phyloP scores from a whole-genome alignment of 2,888 invertebrate species.

The Trimorus sp. region DNA sequence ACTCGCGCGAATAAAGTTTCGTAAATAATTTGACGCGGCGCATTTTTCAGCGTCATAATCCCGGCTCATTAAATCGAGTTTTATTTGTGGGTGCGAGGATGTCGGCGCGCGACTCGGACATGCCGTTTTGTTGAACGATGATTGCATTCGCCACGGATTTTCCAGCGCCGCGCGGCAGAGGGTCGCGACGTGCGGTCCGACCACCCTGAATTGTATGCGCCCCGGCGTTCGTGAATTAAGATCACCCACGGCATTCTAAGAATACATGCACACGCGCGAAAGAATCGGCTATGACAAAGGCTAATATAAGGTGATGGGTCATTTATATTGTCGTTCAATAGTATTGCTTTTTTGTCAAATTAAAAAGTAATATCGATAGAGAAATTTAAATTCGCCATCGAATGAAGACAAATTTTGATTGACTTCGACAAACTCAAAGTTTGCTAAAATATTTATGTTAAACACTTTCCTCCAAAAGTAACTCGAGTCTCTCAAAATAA shows the following conservation, averaged over 20 bases:
- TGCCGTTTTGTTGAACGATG: constrained; percentile 68
- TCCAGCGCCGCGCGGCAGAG: constrained; percentile 66
- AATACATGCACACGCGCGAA: constrained; percentile 12
- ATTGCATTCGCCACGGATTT: constrained; percentile 76
- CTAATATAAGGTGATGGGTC: constrained; percentile 16
- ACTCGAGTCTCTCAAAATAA: no score
- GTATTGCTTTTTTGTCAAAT: no score
- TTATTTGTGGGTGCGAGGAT: constrained; percentile 55
- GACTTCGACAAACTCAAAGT: no score
- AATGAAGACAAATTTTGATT: no score
- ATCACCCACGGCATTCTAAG: constrained; percentile 72
- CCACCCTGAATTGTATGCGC: constrained; percentile 70
- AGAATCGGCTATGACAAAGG: constrained; percentile 45
- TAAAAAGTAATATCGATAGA: no score
- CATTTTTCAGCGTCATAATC: constrained; percentile 45
- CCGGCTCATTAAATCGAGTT: constrained; percentile 43
- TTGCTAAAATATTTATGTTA: no score
- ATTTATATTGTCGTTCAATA: constrained; percentile 33
- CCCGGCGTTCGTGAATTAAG: constrained; percentile 68
- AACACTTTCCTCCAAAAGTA: no score
- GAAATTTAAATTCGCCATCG: no score
- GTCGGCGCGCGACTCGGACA: constrained; percentile 42
- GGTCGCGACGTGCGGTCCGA: constrained; percentile 57
- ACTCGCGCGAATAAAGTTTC: constrained; percentile 18
- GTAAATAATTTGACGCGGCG: constrained; percentile 43